Evolutionary conservation across 2,113 vertebrate species (phyloP).

Genomic region (Chunga burmeisteri): DNA sequence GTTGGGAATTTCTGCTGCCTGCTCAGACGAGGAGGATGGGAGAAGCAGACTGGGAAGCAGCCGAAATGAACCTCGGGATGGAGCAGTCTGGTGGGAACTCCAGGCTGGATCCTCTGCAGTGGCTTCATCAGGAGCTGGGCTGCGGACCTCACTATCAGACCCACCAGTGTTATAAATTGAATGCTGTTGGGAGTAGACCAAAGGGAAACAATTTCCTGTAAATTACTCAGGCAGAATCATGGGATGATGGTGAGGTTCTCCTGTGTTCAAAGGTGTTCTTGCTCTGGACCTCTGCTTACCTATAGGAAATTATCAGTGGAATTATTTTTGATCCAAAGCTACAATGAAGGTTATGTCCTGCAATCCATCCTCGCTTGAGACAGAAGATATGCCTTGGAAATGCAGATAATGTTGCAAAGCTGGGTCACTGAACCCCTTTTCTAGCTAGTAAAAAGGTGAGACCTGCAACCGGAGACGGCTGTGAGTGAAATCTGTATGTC

Average conservation of each 20-base stretch:
- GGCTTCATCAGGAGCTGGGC: background rate
- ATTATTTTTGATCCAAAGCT: background rate
- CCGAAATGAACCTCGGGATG: background rate
- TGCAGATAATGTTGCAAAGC: background rate
- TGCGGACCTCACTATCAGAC: background rate
- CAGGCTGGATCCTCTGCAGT: background rate
- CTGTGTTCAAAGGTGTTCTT: background rate
- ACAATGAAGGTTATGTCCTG: background rate
- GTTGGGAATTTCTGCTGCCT: background rate
- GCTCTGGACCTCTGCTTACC: background rate
- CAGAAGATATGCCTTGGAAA: background rate
- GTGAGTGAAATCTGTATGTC: background rate
- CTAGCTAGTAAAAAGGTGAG: background rate
- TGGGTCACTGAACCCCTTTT: background rate
- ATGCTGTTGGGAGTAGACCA: background rate
- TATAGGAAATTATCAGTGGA: background rate
- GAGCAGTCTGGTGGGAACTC: background rate
- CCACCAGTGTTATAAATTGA: background rate
- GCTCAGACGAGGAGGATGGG: background rate
- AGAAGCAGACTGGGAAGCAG: background rate
- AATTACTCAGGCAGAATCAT: background rate
- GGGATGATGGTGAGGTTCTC: background rate
- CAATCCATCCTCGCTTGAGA: background rate
- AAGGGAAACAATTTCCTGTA: background rate
- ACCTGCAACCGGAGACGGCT: background rate